A percentile compares a stretch with the other conserved stretches of the same genome.
These are phyloP conservation scores for Cylas formicarius DNA, from an alignment of 1,140 invertebrate genomes.

Conservation along the genomic window DNA sequence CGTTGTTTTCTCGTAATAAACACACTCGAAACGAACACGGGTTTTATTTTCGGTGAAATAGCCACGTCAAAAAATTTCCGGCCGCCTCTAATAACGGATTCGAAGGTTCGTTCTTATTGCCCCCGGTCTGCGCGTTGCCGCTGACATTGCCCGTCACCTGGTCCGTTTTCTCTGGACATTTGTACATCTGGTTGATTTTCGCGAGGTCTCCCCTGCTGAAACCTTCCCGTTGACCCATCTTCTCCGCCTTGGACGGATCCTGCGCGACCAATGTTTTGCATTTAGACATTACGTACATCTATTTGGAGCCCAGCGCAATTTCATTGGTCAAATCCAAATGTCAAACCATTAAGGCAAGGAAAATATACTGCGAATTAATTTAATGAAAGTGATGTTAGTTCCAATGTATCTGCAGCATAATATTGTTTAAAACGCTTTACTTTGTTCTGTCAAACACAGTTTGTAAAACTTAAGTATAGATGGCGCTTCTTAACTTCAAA, in stretches of 20 bases:
- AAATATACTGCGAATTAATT: too few relatives aligned
- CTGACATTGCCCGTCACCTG: conserved; percentile 8
- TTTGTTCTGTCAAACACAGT: too few relatives aligned
- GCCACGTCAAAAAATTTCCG: conserved; percentile 13
- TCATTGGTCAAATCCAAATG: too few relatives aligned
- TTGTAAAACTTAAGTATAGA: too few relatives aligned
- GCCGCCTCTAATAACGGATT: conserved; percentile 18
- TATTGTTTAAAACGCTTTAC: too few relatives aligned
- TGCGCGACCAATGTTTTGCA: too few relatives aligned
- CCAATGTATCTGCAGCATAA: too few relatives aligned
- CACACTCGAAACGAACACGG: not conserved
- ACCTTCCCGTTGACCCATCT: conserved; percentile 62
- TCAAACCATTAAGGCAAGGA: too few relatives aligned
- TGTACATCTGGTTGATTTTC: conserved; percentile 72
- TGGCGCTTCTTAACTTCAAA: too few relatives aligned
- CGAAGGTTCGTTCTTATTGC: conserved; percentile 11
- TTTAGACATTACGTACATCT: too few relatives aligned
- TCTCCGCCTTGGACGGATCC: conserved; percentile 24
- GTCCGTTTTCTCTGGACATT: conserved; percentile 44
- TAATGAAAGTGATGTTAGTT: too few relatives aligned
- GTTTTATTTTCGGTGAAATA: conserved; percentile 16
- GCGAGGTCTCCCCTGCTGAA: conserved; percentile 64
- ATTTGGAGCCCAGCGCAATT: too few relatives aligned
- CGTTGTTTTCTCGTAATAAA: not conserved
- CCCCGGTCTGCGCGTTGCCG: not conserved